Conservation (phyloP, 2,888 invertebrate species). For the Caenorhabditis macrosperma region DNA sequence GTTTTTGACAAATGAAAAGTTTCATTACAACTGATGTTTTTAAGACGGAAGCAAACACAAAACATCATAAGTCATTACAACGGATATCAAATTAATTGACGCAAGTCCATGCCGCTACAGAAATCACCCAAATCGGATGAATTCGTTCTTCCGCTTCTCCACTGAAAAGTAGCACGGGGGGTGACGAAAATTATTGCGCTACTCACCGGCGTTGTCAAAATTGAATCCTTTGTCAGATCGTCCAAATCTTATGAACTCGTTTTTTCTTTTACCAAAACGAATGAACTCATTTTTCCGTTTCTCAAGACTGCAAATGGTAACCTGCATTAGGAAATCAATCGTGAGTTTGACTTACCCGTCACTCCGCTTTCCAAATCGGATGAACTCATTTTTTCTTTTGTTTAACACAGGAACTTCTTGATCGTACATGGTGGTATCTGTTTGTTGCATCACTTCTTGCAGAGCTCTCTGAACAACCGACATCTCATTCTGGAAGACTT, state of each 20-base stretch:
- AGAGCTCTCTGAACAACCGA: slow-evolving; percentile 65
- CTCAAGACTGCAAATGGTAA: slow-evolving; percentile 59
- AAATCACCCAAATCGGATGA: slow-evolving; percentile 65
- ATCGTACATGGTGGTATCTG: slow-evolving; percentile 50
- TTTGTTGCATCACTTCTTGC: slow-evolving; percentile 69
- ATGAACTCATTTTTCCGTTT: slow-evolving; percentile 72
- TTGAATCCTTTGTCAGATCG: slow-evolving; percentile 49
- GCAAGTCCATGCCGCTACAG: neutral
- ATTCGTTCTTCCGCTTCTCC: slow-evolving; percentile 65
- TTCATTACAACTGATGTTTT: slow-evolving; percentile 27
- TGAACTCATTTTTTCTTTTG: slow-evolving; percentile 72
- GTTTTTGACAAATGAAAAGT: no score
- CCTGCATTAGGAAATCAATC: no score
- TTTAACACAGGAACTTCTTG: slow-evolving; percentile 35
- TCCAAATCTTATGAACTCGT: slow-evolving; percentile 64
- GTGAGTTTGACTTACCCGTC: no score
- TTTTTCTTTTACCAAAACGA: slow-evolving; percentile 71
- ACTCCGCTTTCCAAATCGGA: slow-evolving; percentile 72
- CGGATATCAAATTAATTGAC: slow-evolving; percentile 4
- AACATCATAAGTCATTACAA: slow-evolving; percentile 7
- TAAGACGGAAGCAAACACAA: neutral
- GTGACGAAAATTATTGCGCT: neutral
- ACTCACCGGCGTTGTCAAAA: slow-evolving; percentile 35
- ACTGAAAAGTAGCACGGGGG: slow-evolving; percentile 47
- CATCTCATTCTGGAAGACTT: slow-evolving; percentile 62